phyloP scores from a whole-genome alignment of 2,113 vertebrate species.

The Odontophorus gujanensis region DNA sequence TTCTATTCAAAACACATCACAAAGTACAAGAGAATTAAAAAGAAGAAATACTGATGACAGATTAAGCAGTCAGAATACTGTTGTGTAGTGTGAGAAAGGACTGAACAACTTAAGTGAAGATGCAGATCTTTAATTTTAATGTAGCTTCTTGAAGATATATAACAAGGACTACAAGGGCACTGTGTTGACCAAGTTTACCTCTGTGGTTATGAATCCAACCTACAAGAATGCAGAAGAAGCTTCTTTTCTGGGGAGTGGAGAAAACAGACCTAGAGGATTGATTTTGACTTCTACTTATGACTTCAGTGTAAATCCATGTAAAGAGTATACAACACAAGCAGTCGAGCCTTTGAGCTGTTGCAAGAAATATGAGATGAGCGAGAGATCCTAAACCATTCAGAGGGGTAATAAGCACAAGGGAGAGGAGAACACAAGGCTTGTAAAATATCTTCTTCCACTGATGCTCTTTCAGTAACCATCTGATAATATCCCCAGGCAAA shows the following conservation, averaged over 20 bases:
- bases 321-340: not conserved
- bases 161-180: not conserved
- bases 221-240: accelerated
- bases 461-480: not conserved
- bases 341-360: not conserved
- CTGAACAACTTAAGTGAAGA: not conserved
- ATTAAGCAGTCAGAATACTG: not conserved
- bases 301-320: not conserved
- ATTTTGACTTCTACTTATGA: not conserved
- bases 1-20: not conserved
- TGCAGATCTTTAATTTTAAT: conserved; percentile 29
- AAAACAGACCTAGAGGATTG: not conserved
- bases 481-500: not conserved
- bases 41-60: not conserved
- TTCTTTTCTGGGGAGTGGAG: not conserved
- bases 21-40: not conserved
- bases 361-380: not conserved
- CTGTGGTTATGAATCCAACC: not conserved
- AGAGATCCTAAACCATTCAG: not conserved
- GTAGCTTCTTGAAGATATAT: not conserved
- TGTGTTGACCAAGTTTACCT: not conserved
- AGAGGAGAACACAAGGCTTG: not conserved
- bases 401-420: not conserved
- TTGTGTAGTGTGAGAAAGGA: not conserved
- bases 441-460: not conserved